phyloP scores from a whole-genome alignment of 2,113 vertebrate genomes.

The Xiphophorus hellerii region DNA sequence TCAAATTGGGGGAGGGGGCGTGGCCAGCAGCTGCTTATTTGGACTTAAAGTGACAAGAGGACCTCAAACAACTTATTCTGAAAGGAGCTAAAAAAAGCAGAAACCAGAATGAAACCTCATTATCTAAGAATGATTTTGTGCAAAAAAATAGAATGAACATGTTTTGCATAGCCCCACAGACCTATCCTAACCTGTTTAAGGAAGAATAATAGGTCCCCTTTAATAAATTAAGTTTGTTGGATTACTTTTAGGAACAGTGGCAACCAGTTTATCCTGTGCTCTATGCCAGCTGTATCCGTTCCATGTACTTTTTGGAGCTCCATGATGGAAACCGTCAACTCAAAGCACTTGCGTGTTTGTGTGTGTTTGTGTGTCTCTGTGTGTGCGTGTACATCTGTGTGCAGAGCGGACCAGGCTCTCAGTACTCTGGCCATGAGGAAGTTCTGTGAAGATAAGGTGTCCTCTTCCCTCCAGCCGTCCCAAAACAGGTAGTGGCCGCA shows the following conservation, averaged over 20 bases:
- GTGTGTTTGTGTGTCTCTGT: neutral
- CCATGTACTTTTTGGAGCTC: slow-evolving; percentile 61
- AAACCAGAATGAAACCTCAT: too few relatives aligned
- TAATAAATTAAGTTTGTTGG: slow-evolving; percentile 54
- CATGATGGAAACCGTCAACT: slow-evolving; percentile 62
- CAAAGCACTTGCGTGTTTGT: neutral
- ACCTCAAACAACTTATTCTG: too few relatives aligned
- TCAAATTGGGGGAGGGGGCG: too few relatives aligned
- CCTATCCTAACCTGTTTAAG: too few relatives aligned
- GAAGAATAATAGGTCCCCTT: too few relatives aligned
- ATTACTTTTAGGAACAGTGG: slow-evolving; percentile 54
- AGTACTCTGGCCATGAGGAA: slow-evolving; percentile 93
- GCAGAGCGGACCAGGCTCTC: slow-evolving; percentile 91
- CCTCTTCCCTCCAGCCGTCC: slow-evolving; percentile 88
- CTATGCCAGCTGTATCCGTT: slow-evolving; percentile 70
- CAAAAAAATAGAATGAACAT: too few relatives aligned
- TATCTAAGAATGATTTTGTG: too few relatives aligned
- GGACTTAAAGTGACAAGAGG: too few relatives aligned
- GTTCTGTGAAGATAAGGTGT: slow-evolving; percentile 94
- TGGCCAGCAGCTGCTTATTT: too few relatives aligned
- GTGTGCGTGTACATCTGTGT: slow-evolving; percentile 11
- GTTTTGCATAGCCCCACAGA: too few relatives aligned
- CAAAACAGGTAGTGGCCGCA: slow-evolving; percentile 84
- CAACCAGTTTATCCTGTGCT: slow-evolving; percentile 61
- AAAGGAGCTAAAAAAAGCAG: too few relatives aligned